Conservation (phyloP, 2,113 vertebrate genomes). For the Serinus canaria region DNA sequence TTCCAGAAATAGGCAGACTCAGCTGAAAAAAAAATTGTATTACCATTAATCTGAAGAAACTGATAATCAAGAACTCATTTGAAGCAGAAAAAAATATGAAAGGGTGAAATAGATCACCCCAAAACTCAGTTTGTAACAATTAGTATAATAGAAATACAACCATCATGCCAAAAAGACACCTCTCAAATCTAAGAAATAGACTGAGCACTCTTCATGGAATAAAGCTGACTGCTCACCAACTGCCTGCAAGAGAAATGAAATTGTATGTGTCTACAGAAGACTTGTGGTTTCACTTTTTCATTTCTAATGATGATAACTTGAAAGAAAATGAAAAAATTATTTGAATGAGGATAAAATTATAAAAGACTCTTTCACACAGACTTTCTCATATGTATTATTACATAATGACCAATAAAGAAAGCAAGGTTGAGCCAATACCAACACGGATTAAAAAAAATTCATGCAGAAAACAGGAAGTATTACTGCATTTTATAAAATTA, state of each 20-base stretch:
- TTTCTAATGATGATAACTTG: background rate
- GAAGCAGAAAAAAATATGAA: background rate
- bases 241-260: fast-evolving
- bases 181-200: background rate
- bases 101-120: background rate
- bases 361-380: background rate
- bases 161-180: background rate
- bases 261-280: background rate
- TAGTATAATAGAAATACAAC: background rate
- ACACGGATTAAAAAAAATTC: background rate
- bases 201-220: background rate
- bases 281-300: background rate
- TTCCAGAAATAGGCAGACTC: background rate
- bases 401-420: background rate
- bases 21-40: background rate
- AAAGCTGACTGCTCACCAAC: background rate
- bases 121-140: background rate
- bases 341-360: background rate
- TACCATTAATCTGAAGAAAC: background rate
- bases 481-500: background rate
- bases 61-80: background rate
- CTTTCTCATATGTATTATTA: background rate
- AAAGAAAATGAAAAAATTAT: background rate
- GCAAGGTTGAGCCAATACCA: background rate
- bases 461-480: background rate